Base-by-base conservation (phyloP, 2,888 invertebrate species). In the Dyspetes luteomarginatus region DNA sequence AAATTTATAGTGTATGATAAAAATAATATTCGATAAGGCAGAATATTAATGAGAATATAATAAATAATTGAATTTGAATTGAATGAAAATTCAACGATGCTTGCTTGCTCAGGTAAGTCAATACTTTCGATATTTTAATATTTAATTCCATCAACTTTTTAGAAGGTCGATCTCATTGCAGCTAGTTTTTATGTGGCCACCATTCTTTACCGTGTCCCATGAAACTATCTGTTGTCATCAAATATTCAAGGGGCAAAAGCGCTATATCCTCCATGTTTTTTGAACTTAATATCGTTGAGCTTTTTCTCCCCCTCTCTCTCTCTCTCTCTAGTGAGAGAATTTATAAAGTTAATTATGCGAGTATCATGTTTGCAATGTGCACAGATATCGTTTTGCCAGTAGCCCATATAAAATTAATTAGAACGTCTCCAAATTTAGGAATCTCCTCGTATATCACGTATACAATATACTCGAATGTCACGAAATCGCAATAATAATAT, bases 321-420 rank as follows among this genome's bases (percentile, higher is more conserved):
- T n/a, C n/a, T n/a, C n/a, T n/a, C n/a, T n/a, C n/a, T n/a, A n/a
- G 55, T 9, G 26, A 15, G 7, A 68, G 43, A 56, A 41, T 65
- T 64, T 50, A 28, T 50, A 58, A 48, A 43, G 26, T 9, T n/a
- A n/a, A n/a, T n/a, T n/a, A n/a, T n/a, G n/a, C n/a, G n/a, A n/a
- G n/a, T n/a, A n/a, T n/a, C 50, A 36, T 50, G 22, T 17, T 19
- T 43, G 64, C 55, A 62, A 28, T 41, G 41, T 50, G 26, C 17
- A 45, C 15, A 52, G 36, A 73, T 74, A 50, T 76, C 69, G 79
- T 80, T 74, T 65, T 76, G 77, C 71, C 71, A 65, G 52, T 83
- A 68, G 60, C 56, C n/a, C 72, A 43, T n/a, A n/a, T 68, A 55
- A 69, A 73, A 74, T 82, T 83, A 85, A 86, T 85, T 85, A 83